phyloP scores from a whole-genome alignment of 1,140 invertebrate species.

The Penaeus indicus region DNA sequence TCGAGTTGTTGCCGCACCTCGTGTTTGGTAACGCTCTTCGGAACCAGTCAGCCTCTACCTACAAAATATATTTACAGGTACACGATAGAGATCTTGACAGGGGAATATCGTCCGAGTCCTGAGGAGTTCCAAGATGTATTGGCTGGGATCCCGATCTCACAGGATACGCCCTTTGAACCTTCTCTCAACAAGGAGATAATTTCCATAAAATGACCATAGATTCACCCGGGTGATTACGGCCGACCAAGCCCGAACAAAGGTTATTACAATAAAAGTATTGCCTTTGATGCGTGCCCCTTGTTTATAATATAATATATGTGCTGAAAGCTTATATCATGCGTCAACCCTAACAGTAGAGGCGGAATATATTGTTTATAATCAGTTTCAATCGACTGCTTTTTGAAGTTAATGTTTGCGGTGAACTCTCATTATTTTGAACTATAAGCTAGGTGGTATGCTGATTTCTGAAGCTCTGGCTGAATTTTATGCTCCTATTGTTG shows the following conservation, averaged over 20 bases:
- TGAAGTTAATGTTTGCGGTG: slow-evolving; percentile 38
- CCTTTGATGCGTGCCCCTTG: slow-evolving; percentile 50
- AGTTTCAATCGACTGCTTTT: slow-evolving; percentile 55
- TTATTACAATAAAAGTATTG: slow-evolving; percentile 61
- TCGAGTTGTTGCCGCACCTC: not conserved
- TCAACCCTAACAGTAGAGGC: slow-evolving; percentile 51
- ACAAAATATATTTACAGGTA: slow-evolving; percentile 65
- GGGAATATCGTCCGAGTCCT: slow-evolving; percentile 53
- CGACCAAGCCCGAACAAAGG: slow-evolving; percentile 54
- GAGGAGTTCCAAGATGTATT: slow-evolving; percentile 56
- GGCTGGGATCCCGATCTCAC: slow-evolving; percentile 11
- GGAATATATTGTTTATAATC: slow-evolving; percentile 59
- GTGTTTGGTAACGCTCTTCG: slow-evolving; percentile 30
- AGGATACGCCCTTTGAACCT: slow-evolving; percentile 51
- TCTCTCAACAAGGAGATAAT: slow-evolving; percentile 61
- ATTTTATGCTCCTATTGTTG: no score
- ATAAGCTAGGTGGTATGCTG: slow-evolving; percentile 22
- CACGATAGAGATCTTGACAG: slow-evolving; percentile 55
- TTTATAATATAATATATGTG: slow-evolving; percentile 61
- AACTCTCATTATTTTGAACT: slow-evolving; percentile 36
- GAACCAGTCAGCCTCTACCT: slow-evolving; percentile 51
- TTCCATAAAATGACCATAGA: slow-evolving; percentile 64
- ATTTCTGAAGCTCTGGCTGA: slow-evolving; percentile 29
- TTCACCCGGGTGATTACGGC: slow-evolving; percentile 57
- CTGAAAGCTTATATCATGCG: slow-evolving; percentile 57